Conservation (phyloP, 2,888 invertebrate genomes). For the Thereva nobilitata region DNA sequence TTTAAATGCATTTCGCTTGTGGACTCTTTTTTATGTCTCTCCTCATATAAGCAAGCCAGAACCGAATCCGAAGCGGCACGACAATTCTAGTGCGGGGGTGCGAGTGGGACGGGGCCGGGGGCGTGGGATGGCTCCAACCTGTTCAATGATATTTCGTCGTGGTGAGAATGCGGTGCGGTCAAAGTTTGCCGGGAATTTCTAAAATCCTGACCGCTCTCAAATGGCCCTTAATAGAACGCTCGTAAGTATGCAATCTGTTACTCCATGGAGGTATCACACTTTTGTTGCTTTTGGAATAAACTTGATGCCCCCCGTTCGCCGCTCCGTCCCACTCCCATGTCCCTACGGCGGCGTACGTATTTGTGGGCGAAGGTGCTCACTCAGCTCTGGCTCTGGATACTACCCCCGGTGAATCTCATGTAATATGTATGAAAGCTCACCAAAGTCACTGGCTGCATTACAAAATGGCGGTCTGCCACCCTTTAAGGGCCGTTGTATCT, state of each 20-base stretch:
- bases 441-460: constrained; percentile 45
- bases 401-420: constrained; percentile 34
- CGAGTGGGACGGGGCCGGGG: background rate
- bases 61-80: constrained; percentile 6
- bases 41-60: background rate
- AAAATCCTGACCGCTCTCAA: constrained; percentile 34
- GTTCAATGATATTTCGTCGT: constrained; percentile 31
- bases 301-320: background rate
- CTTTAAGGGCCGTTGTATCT: constrained; percentile 38
- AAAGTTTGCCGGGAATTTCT: constrained; percentile 21
- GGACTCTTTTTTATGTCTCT: constrained; percentile 26
- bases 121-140: constrained; percentile 7
- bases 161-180: constrained; percentile 22
- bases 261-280: constrained; percentile 22
- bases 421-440: constrained; percentile 43
- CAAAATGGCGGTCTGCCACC: constrained; percentile 45
- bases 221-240: constrained; percentile 19
- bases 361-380: constrained; percentile 24
- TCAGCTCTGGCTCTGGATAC: constrained; percentile 24
- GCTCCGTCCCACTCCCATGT: background rate
- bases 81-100: background rate
- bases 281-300: constrained; percentile 27
- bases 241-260: constrained; percentile 33
- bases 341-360: constrained; percentile 1
- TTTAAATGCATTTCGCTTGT: constrained; percentile 23